Conservation (phyloP, 1,140 invertebrate species). For the Pseudomyrmex sp. region DNA sequence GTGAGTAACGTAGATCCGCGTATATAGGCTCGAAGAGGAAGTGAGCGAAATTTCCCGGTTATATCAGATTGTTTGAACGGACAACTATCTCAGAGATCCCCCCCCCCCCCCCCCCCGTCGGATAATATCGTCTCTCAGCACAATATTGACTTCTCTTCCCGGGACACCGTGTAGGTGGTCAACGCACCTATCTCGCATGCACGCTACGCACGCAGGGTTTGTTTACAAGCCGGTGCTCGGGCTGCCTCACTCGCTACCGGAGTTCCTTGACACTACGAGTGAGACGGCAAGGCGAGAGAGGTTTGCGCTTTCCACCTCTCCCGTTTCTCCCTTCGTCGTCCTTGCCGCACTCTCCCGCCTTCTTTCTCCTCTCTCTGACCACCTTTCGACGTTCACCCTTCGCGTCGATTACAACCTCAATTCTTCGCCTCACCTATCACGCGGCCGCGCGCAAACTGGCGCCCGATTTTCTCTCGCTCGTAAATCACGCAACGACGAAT, state of each 20-base stretch:
- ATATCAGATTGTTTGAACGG: slow-evolving; percentile 15
- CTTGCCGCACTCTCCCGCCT: neutral
- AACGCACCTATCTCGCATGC: slow-evolving; percentile 25
- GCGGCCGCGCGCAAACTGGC: neutral
- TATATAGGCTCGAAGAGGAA: neutral
- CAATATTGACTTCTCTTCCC: neutral
- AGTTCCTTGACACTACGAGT: slow-evolving; percentile 72
- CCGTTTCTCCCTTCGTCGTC: neutral
- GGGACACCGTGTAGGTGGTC: slow-evolving; percentile 53
- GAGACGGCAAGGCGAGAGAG: slow-evolving; percentile 29
- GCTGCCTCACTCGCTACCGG: slow-evolving; percentile 27
- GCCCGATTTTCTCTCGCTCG: slow-evolving; percentile 25
- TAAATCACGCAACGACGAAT: slow-evolving; percentile 45
- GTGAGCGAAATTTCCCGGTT: slow-evolving; percentile 1
- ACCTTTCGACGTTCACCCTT: neutral
- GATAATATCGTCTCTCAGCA: neutral
- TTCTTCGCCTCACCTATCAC: neutral
- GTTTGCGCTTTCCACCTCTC: neutral
- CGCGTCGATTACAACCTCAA: slow-evolving; percentile 29
- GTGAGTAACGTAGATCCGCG: neutral
- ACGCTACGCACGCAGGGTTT: slow-evolving; percentile 63
- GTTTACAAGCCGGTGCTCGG: slow-evolving; percentile 67
- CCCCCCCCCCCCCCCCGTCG: too few species aligned
- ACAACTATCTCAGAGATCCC: neutral
- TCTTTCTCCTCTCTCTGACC: neutral